A percentile compares a stretch with the other conserved stretches of the same genome.
phyloP scores from a whole-genome alignment of 2,888 invertebrate genomes.

The Diarsia rubi region DNA sequence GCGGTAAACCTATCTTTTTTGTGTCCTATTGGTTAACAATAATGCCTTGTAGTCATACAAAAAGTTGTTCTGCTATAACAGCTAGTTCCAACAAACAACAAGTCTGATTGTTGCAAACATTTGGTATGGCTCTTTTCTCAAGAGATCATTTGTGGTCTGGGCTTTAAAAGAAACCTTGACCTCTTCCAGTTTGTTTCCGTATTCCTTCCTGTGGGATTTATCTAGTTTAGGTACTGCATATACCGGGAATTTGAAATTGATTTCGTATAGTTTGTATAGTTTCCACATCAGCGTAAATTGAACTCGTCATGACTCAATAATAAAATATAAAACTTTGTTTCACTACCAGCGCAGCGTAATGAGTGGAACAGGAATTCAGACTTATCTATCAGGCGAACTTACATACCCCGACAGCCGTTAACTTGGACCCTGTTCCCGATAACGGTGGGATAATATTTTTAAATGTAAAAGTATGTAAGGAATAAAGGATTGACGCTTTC shows the following conservation, averaged over 20 bases:
- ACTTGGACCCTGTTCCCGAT: no score
- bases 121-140: slow-evolving; percentile 11
- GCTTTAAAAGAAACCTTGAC: background rate
- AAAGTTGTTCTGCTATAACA: slow-evolving; percentile 17
- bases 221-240: background rate
- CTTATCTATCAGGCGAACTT: background rate
- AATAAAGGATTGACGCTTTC: no score
- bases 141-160: background rate
- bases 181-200: slow-evolving; percentile 1
- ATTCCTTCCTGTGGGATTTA: background rate
- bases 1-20: slow-evolving; percentile 25
- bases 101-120: slow-evolving; percentile 14
- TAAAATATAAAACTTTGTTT: background rate
- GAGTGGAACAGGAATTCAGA: background rate
- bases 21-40: slow-evolving; percentile 25
- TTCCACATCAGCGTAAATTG: background rate
- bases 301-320: background rate
- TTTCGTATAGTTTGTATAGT: background rate
- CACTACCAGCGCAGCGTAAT: background rate
- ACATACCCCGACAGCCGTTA: no score
- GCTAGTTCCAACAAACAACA: slow-evolving; percentile 6
- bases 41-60: slow-evolving; percentile 14
- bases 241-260: background rate
- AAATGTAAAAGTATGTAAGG: no score
- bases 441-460: no score